These are phyloP conservation scores for Brassicogethes aeneus DNA, from an alignment of 2,888 invertebrate species.

Conservation along the genomic window DNA sequence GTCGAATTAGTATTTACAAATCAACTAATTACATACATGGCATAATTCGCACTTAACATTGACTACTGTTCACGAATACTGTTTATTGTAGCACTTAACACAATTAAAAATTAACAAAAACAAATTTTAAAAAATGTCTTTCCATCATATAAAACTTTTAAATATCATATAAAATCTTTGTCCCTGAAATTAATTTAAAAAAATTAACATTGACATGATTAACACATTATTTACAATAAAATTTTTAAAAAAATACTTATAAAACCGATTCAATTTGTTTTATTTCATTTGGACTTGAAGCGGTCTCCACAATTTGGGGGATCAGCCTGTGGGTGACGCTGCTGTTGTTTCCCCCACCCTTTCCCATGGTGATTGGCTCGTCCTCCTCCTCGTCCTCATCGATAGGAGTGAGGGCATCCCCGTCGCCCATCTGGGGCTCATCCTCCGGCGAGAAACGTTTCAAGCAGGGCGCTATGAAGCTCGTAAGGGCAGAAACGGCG, in stretches of 20 bases:
- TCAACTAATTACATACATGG: slow-evolving; percentile 19
- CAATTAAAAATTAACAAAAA: slow-evolving; percentile 2
- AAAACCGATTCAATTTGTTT: slow-evolving; percentile 69
- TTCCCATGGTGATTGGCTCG: slow-evolving; percentile 59
- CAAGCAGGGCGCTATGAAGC: slow-evolving; percentile 71
- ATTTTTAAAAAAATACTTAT: slow-evolving; percentile 34
- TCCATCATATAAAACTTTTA: background rate
- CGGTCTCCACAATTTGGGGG: slow-evolving; percentile 71
- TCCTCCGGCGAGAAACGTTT: slow-evolving; percentile 47
- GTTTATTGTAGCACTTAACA: slow-evolving; percentile 14
- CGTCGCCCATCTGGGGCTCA: slow-evolving; percentile 26
- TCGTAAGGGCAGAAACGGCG: slow-evolving; percentile 72
- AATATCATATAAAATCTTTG: background rate
- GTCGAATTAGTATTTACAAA: slow-evolving; percentile 20
- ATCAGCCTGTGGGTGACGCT: no score
- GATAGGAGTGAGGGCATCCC: slow-evolving; percentile 70
- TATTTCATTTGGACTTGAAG: slow-evolving; percentile 55
- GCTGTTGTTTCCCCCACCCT: slow-evolving; percentile 15
- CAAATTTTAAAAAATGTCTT: background rate
- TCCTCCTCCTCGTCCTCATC: slow-evolving; percentile 72
- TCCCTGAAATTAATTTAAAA: background rate
- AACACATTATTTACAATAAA: background rate
- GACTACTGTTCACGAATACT: slow-evolving; percentile 26
- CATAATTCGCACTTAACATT: slow-evolving; percentile 20
- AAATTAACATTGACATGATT: background rate